phyloP scores from a whole-genome alignment of 2,888 invertebrate species.

The Sclerodermus sp. region DNA sequence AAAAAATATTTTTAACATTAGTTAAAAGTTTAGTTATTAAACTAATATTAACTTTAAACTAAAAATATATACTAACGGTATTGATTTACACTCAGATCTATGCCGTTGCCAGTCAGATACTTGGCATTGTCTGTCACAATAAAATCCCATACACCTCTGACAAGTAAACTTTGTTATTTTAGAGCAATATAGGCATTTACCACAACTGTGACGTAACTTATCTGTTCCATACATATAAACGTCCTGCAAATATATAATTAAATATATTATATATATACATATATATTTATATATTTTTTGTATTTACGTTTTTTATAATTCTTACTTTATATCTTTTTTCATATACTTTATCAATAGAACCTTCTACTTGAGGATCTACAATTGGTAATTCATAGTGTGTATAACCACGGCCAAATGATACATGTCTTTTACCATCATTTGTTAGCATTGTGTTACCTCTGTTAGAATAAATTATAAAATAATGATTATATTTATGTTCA shows the following conservation, averaged over 20 bases:
- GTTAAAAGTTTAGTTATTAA: no score
- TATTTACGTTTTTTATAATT: not conserved
- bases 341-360: slow-evolving; percentile 25
- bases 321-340: slow-evolving; percentile 38
- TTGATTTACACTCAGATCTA: slow-evolving; percentile 34
- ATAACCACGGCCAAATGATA: slow-evolving; percentile 49
- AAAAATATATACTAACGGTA: slow-evolving; percentile 37
- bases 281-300: no score
- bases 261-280: not conserved
- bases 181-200: slow-evolving; percentile 33
- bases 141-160: slow-evolving; percentile 34
- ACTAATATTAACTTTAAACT: not conserved
- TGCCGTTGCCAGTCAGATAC: slow-evolving; percentile 44
- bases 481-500: slow-evolving; percentile 3
- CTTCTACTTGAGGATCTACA: slow-evolving; percentile 25
- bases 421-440: slow-evolving; percentile 40
- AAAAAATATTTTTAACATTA: no score
- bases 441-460: slow-evolving; percentile 40
- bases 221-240: slow-evolving; percentile 39
- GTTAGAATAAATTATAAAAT: not conserved
- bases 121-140: slow-evolving; percentile 46
- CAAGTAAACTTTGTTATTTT: slow-evolving; percentile 24
- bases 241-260: slow-evolving; percentile 26
- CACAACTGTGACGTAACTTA: slow-evolving; percentile 3
- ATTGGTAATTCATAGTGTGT: slow-evolving; percentile 42